phyloP scores from a whole-genome alignment of 2,888 invertebrate species.

The Netelia fuscicornis region DNA sequence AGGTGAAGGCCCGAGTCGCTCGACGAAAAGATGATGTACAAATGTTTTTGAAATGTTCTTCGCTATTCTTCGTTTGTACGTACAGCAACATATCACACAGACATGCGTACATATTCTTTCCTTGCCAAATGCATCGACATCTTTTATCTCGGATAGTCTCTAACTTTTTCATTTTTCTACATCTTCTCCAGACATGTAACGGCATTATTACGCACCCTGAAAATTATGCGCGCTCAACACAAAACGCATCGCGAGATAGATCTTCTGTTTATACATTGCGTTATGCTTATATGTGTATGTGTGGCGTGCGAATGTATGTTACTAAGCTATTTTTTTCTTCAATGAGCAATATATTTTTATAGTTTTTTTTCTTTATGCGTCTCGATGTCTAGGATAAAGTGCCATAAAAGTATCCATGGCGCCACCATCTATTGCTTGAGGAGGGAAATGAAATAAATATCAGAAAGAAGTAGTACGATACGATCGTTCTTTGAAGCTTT shows the following conservation, averaged over 20 bases:
- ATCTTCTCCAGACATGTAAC: constrained; percentile 15
- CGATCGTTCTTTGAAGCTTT: no score
- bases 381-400: constrained; percentile 38
- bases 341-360: constrained; percentile 60
- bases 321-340: constrained; percentile 8
- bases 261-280: background rate
- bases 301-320: no score
- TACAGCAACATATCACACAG: constrained; percentile 9
- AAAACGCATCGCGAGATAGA: constrained; percentile 48
- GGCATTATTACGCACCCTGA: constrained; percentile 71
- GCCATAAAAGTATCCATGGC: constrained; percentile 11
- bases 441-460: background rate
- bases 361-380: constrained; percentile 49
- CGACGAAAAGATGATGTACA: constrained; percentile 24
- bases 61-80: constrained; percentile 12
- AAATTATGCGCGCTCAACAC: constrained; percentile 72
- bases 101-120: background rate
- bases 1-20: constrained; percentile 24
- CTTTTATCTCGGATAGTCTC: constrained; percentile 19
- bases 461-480: background rate
- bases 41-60: constrained; percentile 24
- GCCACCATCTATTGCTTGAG: background rate
- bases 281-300: no score
- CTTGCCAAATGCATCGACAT: constrained; percentile 35
- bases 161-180: constrained; percentile 6